phyloP scores from a whole-genome alignment of 1,140 invertebrate species.

The Stenopsyche tienmushanensis region DNA sequence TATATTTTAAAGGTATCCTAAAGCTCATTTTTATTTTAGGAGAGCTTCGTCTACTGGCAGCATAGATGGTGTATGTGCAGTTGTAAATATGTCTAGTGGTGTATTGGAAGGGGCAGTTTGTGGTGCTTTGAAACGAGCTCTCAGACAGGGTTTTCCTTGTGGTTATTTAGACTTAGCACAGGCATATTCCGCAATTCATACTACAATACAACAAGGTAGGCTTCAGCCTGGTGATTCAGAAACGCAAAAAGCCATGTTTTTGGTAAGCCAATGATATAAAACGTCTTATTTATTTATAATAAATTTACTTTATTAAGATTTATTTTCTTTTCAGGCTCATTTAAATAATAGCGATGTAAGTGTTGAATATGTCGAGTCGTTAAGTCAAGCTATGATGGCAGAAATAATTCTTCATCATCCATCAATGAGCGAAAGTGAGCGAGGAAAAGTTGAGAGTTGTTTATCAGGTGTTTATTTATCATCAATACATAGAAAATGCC shows the following conservation, averaged over 20 bases:
- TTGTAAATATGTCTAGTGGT: slow-evolving; percentile 91
- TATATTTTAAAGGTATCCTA: not conserved
- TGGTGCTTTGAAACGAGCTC: slow-evolving; percentile 69
- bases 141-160: slow-evolving; percentile 83
- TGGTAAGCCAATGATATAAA: slow-evolving; percentile 56
- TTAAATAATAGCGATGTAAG: slow-evolving; percentile 92
- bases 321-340: slow-evolving; percentile 65
- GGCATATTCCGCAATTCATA: slow-evolving; percentile 78
- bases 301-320: not conserved
- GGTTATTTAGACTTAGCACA: slow-evolving; percentile 82
- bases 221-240: slow-evolving; percentile 80
- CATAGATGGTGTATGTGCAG: slow-evolving; percentile 94
- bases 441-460: slow-evolving; percentile 74
- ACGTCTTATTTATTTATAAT: not conserved
- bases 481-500: not conserved
- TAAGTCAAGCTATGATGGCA: slow-evolving; percentile 71
- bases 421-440: slow-evolving; percentile 63
- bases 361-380: slow-evolving; percentile 83
- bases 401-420: slow-evolving; percentile 67
- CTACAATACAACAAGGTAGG: slow-evolving; percentile 79
- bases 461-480: slow-evolving; percentile 52
- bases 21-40: slow-evolving; percentile 50
- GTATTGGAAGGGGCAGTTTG: slow-evolving; percentile 87
- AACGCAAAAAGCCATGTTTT: slow-evolving; percentile 67
- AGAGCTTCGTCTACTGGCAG: slow-evolving; percentile 86